Evolutionary conservation across 1,140 invertebrate species (phyloP).

Genomic region (Drosophila ironensis): DNA sequence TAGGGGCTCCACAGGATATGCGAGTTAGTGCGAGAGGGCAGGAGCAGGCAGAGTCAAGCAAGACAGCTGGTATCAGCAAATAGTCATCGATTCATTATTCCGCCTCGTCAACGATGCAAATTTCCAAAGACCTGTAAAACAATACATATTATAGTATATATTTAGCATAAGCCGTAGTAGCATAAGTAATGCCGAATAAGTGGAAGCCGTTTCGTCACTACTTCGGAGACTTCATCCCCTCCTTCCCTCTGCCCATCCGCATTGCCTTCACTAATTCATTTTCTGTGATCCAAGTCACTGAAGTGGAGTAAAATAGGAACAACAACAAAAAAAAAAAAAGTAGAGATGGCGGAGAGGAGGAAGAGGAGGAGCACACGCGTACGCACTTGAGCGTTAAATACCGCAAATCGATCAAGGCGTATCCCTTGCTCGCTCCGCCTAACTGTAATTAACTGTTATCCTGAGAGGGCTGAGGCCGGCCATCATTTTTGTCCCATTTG

Average conservation of each 20-base stretch:
- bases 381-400: constrained; percentile 69
- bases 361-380: constrained; percentile 41
- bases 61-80: constrained; percentile 71
- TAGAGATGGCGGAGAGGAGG: too few relatives aligned
- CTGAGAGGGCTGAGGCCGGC: background rate
- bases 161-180: constrained; percentile 46
- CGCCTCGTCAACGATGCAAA: constrained; percentile 59
- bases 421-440: constrained; percentile 43
- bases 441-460: constrained; percentile 75
- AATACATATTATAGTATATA: constrained; percentile 5
- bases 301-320: too few relatives aligned
- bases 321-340: too few relatives aligned
- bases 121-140: constrained; percentile 22
- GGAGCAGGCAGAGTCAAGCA: constrained; percentile 13
- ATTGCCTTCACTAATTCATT: background rate
- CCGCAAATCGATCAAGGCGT: constrained; percentile 74
- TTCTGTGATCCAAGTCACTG: constrained; percentile 28
- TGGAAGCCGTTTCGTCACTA: background rate
- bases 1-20: constrained; percentile 37
- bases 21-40: constrained; percentile 6
- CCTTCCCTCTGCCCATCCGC: constrained; percentile 19
- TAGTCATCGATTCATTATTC: constrained; percentile 74
- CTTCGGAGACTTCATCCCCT: too few relatives aligned
- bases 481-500: constrained; percentile 48
- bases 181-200: constrained; percentile 32